Evolutionary conservation across 2,888 invertebrate genomes (phyloP), one percentile per base, ranked within the genome.

Genomic region (Gryllus longicercus): DNA sequence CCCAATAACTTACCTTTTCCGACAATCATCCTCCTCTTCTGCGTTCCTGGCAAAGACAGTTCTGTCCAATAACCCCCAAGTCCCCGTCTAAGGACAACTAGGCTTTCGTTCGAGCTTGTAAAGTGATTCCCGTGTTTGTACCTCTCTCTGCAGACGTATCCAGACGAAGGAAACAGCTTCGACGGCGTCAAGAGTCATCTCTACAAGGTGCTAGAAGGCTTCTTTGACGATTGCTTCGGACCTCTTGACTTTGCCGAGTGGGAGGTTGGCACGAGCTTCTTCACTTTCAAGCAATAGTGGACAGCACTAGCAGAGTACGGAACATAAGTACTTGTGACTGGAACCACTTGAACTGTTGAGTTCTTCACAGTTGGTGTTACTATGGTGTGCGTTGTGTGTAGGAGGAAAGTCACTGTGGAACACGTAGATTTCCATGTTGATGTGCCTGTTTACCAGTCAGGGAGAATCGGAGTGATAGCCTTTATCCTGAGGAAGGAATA

Each of bases 151-250:
- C 88, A 96, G 95, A 92, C 95, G 0, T 97, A 97, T 86, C 94
- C 96, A 0, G 96, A 96, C 86, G 95, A 95, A 86, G 93, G 92
- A 51, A 95, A 96, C 86, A 88, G 90, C 76, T 91, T 96, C 85
- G 89, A 90, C 82, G 92, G 93, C 78, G 93, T 95, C 0, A 89
- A 91, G 78, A 89, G 92, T 80, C 96, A 97, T 86, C 90, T 96
- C 80, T 95, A 95, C 88, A 92, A 92, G 85, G 92, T 95, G 14
- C 93, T 96, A 90, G 96, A 96, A 86, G 92, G 93, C 86, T 96
- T 95, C 88, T 92, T 96, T 85, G 93, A 94, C 86, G 94, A 95
- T 82, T 94, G 94, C 85, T 95, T 95, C 86, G 94, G 92, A 0
- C 91, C 92, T 1, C 89, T 91, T 25, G 92, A 93, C 82, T 90